phyloP scores from a whole-genome alignment of 2,888 invertebrate genomes.

The Linnaemya vulpina region DNA sequence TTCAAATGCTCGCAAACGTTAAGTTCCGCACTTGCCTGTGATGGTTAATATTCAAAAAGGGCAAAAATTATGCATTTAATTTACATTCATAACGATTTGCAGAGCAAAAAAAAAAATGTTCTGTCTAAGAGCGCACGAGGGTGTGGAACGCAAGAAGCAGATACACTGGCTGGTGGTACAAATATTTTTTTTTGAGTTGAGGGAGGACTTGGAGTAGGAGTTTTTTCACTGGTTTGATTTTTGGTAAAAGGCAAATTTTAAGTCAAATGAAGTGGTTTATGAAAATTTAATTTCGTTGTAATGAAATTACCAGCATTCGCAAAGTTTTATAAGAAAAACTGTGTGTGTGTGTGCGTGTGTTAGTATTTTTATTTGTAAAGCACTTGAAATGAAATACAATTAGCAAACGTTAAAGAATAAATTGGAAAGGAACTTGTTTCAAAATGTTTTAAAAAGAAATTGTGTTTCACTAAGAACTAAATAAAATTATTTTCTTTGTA shows the following conservation, averaged over 20 bases:
- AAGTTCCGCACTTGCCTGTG: conserved; percentile 23
- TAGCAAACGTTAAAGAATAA: too few species aligned
- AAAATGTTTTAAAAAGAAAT: too few species aligned
- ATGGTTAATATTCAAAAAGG: conserved; percentile 21
- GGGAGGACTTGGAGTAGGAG: too few species aligned
- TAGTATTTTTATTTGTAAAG: too few species aligned
- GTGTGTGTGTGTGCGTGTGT: too few species aligned
- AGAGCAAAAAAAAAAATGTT: neutral
- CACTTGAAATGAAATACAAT: too few species aligned
- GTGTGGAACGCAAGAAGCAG: neutral
- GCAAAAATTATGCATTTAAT: conserved; percentile 43
- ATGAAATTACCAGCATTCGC: neutral
- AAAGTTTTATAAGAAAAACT: too few species aligned
- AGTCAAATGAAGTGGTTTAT: neutral
- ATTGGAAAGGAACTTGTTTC: too few species aligned
- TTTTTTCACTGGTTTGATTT: neutral
- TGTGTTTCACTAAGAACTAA: too few species aligned
- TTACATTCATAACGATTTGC: conserved; percentile 46
- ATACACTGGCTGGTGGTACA: neutral
- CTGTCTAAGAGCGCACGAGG: neutral
- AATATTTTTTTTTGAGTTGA: neutral
- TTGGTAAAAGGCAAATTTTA: neutral
- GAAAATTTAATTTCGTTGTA: neutral
- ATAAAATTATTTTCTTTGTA: too few species aligned
- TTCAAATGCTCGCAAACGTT: conserved; percentile 6